Evolutionary conservation across 2,797 vertebrate genomes (phyloP).

Genomic region (Selene dorsalis): DNA sequence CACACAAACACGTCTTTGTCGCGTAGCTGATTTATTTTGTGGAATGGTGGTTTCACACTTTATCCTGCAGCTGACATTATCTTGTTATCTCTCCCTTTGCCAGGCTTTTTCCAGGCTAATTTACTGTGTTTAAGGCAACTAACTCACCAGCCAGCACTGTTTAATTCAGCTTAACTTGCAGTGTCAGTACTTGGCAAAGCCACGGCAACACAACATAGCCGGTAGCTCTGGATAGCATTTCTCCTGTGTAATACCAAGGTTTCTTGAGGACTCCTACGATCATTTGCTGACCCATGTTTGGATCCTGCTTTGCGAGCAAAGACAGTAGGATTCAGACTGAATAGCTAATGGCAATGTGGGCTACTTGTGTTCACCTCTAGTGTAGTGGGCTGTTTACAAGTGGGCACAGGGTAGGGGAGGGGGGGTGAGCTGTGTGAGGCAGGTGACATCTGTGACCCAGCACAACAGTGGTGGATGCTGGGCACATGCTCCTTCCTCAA

Average conservation of each 20-base stretch:
- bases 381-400: slow-evolving; percentile 38
- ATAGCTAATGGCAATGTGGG: slow-evolving; percentile 10
- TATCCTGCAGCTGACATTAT: slow-evolving; percentile 59
- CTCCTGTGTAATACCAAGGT: slow-evolving; percentile 26
- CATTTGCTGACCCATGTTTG: slow-evolving; percentile 27
- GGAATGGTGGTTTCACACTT: slow-evolving; percentile 64
- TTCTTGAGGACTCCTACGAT: slow-evolving; percentile 14
- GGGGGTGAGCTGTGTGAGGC: slow-evolving; percentile 32
- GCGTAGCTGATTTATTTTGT: slow-evolving; percentile 50
- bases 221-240: slow-evolving; percentile 61
- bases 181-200: slow-evolving; percentile 62
- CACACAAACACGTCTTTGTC: slow-evolving; percentile 29
- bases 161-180: slow-evolving; percentile 58
- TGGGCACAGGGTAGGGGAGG: slow-evolving; percentile 17
- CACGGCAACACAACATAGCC: slow-evolving; percentile 50
- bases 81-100: slow-evolving; percentile 41
- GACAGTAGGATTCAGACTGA: slow-evolving; percentile 24
- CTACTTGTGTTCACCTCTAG: slow-evolving; percentile 26
- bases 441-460: slow-evolving; percentile 77
- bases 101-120: slow-evolving; percentile 53
- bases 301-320: slow-evolving; percentile 18
- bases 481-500: slow-evolving; percentile 72
- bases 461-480: slow-evolving; percentile 63
- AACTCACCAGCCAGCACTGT: slow-evolving; percentile 53
- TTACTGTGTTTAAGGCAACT: slow-evolving; percentile 59